phyloP scores from a whole-genome alignment of 2,888 invertebrate species.

The Isoperla grammatica region DNA sequence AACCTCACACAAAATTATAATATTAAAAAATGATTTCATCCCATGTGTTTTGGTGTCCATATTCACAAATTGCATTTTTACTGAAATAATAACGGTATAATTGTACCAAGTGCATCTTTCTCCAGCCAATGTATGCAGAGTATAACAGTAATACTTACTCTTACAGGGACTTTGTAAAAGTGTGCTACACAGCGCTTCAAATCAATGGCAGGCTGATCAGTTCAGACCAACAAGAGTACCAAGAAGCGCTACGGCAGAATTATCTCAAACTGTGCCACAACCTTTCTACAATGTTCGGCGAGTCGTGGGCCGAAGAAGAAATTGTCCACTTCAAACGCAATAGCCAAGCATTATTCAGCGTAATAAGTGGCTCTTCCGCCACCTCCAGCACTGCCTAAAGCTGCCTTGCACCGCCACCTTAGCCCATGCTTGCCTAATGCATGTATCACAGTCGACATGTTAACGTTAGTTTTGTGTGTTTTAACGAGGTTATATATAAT shows the following conservation, averaged over 20 bases:
- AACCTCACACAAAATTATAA: too few relatives aligned
- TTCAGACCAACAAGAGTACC: slow-evolving; percentile 87
- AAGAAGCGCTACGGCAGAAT: slow-evolving; percentile 79
- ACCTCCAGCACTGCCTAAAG: slow-evolving; percentile 74
- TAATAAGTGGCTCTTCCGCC: slow-evolving; percentile 72
- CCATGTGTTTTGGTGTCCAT: too few relatives aligned
- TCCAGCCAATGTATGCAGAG: too few relatives aligned
- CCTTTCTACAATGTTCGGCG: slow-evolving; percentile 66
- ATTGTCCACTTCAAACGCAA: slow-evolving; percentile 65
- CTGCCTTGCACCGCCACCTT: not conserved
- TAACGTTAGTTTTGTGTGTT: not conserved
- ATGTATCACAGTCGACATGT: not conserved
- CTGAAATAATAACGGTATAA: too few relatives aligned
- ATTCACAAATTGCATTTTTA: too few relatives aligned
- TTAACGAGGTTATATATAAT: not conserved
- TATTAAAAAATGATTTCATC: too few relatives aligned
- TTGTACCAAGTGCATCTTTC: too few relatives aligned
- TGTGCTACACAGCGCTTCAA: slow-evolving; percentile 85
- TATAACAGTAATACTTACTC: too few relatives aligned
- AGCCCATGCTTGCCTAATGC: not conserved
- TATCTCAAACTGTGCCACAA: slow-evolving; percentile 80
- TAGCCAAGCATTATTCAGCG: slow-evolving; percentile 69
- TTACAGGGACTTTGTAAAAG: slow-evolving; percentile 80
- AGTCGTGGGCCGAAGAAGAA: slow-evolving; percentile 60
- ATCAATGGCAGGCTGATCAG: slow-evolving; percentile 84